These are phyloP conservation scores for Enteromius anoplus DNA, from an alignment of 2,797 vertebrate species.

Conservation along the genomic window DNA sequence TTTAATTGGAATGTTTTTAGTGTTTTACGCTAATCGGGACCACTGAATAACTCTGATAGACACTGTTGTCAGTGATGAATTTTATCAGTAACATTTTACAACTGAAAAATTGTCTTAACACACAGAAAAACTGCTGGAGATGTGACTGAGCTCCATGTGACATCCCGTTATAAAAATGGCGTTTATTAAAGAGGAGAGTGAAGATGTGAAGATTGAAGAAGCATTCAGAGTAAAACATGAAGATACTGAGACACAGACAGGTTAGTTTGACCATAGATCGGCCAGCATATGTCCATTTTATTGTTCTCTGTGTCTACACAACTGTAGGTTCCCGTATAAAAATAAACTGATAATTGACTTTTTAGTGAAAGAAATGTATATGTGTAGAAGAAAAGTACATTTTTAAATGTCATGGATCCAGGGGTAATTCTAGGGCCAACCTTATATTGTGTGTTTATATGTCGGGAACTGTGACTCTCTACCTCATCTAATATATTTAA, in stretches of 20 bases:
- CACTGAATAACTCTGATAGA: not conserved
- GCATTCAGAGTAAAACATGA: not conserved
- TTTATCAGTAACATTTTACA: not conserved
- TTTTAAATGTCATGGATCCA: no score
- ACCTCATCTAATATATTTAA: no score
- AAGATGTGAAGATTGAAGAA: not conserved
- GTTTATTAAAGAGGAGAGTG: conserved; percentile 9
- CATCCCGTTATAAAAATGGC: not conserved
- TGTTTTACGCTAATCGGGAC: no score
- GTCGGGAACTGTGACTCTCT: no score
- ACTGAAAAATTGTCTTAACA: not conserved
- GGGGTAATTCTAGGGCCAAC: no score
- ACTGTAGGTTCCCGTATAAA: no score
- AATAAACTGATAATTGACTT: no score
- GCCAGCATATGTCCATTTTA: not conserved
- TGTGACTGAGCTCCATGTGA: not conserved
- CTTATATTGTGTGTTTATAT: no score
- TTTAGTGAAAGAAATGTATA: no score
- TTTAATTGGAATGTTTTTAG: not conserved
- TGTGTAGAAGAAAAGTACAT: no score
- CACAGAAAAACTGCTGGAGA: not conserved
- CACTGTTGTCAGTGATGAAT: not conserved
- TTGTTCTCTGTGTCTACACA: no score
- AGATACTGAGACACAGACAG: not conserved
- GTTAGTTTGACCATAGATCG: not conserved